phyloP scores from a whole-genome alignment of 2,113 vertebrate species.

The Tragelaphus strepsiceros region DNA sequence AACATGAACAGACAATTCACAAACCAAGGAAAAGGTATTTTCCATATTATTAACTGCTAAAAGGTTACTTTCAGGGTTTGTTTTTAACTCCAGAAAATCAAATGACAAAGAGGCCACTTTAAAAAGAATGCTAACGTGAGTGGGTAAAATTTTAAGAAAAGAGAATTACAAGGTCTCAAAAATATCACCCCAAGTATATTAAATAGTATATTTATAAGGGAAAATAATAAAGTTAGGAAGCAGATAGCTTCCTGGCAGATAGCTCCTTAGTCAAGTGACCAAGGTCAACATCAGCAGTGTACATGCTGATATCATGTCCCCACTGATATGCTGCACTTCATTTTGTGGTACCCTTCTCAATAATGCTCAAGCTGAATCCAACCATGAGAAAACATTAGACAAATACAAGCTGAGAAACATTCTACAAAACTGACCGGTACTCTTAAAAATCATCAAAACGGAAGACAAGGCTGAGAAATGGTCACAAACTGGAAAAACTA shows the following conservation, averaged over 20 bases:
- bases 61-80: neutral
- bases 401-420: neutral
- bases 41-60: neutral
- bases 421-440: neutral
- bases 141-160: neutral
- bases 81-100: constrained; percentile 16
- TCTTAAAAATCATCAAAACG: neutral
- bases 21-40: neutral
- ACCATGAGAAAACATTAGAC: neutral
- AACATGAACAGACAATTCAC: neutral
- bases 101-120: neutral
- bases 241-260: neutral
- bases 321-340: neutral
- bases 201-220: neutral
- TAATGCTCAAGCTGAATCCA: neutral
- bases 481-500: neutral
- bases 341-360: neutral
- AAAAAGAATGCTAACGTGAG: constrained; percentile 8
- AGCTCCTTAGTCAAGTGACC: neutral
- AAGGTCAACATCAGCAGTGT: neutral
- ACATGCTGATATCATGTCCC: neutral
- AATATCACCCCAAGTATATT: neutral
- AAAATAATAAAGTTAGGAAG: neutral
- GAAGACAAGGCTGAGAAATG: neutral
- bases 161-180: neutral